Evolutionary conservation across 1,140 invertebrate genomes (phyloP).

Genomic region (Episyrphus balteatus): DNA sequence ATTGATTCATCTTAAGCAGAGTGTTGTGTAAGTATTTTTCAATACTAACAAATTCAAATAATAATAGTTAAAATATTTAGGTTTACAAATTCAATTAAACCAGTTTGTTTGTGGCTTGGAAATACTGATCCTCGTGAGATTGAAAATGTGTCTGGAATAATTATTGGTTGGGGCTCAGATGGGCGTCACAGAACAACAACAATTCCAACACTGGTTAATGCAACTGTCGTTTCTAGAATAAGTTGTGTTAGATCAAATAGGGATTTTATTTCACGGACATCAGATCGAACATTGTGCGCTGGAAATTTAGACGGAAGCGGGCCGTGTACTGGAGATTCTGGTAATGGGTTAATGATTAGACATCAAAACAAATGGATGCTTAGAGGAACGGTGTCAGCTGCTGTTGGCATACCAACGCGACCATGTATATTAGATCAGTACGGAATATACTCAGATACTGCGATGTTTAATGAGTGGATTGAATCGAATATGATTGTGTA

Average conservation of each 20-base stretch:
- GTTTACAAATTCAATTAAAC: slow-evolving; percentile 16
- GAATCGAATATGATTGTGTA: slow-evolving; percentile 7
- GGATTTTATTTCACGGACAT: slow-evolving; percentile 10
- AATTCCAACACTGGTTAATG: slow-evolving; percentile 9
- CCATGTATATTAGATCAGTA: slow-evolving; percentile 26
- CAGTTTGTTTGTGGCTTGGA: slow-evolving; percentile 26
- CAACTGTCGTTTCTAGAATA: slow-evolving; percentile 14
- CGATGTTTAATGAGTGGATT: slow-evolving; percentile 29
- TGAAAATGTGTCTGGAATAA: slow-evolving; percentile 9
- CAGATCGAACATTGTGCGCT: slow-evolving; percentile 30
- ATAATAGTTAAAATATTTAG: background rate
- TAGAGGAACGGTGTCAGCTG: slow-evolving; percentile 27
- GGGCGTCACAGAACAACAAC: slow-evolving; percentile 8
- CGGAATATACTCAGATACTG: slow-evolving; percentile 28
- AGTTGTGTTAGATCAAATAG: slow-evolving; percentile 12
- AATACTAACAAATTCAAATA: too few species aligned
- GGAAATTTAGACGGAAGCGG: slow-evolving; percentile 29
- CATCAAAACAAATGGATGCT: slow-evolving; percentile 24
- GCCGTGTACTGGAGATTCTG: slow-evolving; percentile 34
- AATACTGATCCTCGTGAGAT: slow-evolving; percentile 5
- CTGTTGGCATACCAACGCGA: slow-evolving; percentile 7
- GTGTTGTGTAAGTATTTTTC: slow-evolving; percentile 8
- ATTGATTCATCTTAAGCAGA: slow-evolving; percentile 12
- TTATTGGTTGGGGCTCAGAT: slow-evolving; percentile 29
- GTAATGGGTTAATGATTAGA: slow-evolving; percentile 30